These are phyloP conservation scores for Charina bottae DNA, from an alignment of 2,113 vertebrate species.

Conservation along the genomic window DNA sequence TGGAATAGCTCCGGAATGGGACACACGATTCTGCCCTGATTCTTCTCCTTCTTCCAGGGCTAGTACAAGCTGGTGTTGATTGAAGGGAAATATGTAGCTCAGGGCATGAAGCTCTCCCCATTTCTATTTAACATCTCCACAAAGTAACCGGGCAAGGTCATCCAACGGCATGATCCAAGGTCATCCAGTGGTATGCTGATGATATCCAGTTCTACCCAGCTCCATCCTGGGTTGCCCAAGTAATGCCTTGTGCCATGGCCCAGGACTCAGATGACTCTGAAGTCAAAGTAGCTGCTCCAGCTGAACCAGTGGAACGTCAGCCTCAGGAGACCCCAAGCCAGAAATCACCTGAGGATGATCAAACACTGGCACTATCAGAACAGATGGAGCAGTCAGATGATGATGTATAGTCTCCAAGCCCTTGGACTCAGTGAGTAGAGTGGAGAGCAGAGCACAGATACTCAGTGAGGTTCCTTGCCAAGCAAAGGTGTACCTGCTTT, in stretches of 20 bases:
- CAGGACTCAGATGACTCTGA: not conserved
- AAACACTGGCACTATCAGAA: not conserved
- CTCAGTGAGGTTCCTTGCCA: not conserved
- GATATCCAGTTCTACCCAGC: not conserved
- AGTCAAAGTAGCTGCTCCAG: not conserved
- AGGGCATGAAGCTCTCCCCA: not conserved
- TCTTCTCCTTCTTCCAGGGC: not conserved
- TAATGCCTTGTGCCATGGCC: not conserved
- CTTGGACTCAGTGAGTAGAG: not conserved
- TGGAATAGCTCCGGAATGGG: not conserved
- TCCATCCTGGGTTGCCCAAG: not conserved
- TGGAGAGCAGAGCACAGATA: not conserved
- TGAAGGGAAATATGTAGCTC: not conserved
- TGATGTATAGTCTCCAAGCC: not conserved
- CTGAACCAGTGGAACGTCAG: not conserved
- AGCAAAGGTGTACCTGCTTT: not conserved
- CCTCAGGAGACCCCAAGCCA: not conserved
- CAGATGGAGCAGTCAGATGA: not conserved
- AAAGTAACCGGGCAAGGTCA: not conserved
- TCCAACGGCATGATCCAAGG: not conserved
- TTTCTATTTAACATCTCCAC: not conserved
- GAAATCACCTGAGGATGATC: not conserved
- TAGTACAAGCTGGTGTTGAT: not conserved
- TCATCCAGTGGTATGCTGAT: not conserved
- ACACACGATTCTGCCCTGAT: not conserved